These are phyloP conservation scores for Apis cerana DNA, from an alignment of 1,140 invertebrate genomes.

Conservation along the genomic window DNA sequence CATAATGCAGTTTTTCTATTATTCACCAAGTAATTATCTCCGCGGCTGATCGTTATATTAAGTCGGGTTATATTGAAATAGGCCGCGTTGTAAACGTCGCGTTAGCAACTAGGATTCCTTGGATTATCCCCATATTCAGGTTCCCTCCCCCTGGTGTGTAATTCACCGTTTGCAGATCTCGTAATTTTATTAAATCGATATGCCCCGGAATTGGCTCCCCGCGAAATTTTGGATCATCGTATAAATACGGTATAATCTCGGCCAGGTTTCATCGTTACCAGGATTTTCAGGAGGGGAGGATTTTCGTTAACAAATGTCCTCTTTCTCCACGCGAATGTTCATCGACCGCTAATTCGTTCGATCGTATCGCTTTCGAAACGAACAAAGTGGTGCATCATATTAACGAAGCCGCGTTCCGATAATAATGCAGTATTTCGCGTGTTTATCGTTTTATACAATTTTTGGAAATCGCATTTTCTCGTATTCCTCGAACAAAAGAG, in stretches of 20 bases:
- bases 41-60: no score
- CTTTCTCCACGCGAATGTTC: constrained; percentile 28
- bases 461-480: background rate
- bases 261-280: constrained; percentile 43
- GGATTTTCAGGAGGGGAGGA: constrained; percentile 34
- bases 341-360: constrained; percentile 26
- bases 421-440: background rate
- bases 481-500: background rate
- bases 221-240: constrained; percentile 20
- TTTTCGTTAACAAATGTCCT: constrained; percentile 57
- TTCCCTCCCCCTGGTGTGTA: background rate
- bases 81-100: background rate
- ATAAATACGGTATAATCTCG: constrained; percentile 32
- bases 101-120: background rate
- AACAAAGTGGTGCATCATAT: background rate
- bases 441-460: background rate
- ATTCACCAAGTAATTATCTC: no score
- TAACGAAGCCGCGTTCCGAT: background rate
- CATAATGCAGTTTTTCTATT: no score
- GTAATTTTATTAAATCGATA: constrained; percentile 22
- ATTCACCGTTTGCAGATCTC: background rate
- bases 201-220: background rate
- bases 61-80: background rate
- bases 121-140: background rate
- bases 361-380: constrained; percentile 24